Percentiles rank a stretch among this genome's conserved stretches.
Conservation (phyloP, 2,888 invertebrate genomes). For the Trissolcus japonicus region DNA sequence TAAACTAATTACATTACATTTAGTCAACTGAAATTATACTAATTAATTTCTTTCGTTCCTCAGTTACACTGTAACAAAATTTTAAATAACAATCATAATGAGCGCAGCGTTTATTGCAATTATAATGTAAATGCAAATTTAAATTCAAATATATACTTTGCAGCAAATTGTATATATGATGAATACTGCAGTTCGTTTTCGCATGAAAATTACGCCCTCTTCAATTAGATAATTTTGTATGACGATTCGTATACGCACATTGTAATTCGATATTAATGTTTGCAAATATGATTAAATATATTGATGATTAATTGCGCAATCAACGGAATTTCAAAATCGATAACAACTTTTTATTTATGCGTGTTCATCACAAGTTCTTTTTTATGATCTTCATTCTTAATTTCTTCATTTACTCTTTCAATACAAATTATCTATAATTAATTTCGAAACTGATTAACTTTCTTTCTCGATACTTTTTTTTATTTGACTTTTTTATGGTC, state of each 20-base stretch:
- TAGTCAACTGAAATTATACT: slow-evolving; percentile 54
- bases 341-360: background rate
- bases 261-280: slow-evolving; percentile 20
- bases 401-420: background rate
- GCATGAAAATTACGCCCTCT: slow-evolving; percentile 32
- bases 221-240: slow-evolving; percentile 46
- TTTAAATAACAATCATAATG: slow-evolving; percentile 55
- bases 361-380: background rate
- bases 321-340: background rate
- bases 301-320: slow-evolving; percentile 7
- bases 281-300: slow-evolving; percentile 13
- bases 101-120: slow-evolving; percentile 41
- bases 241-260: slow-evolving; percentile 15
- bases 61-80: slow-evolving; percentile 38
- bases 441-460: background rate
- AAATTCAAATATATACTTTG: slow-evolving; percentile 53
- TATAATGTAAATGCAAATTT: slow-evolving; percentile 49
- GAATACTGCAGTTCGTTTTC: slow-evolving; percentile 41
- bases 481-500: background rate
- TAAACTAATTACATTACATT: slow-evolving; percentile 54
- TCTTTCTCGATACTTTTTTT: background rate
- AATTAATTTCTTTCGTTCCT: slow-evolving; percentile 50
- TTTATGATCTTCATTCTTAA: background rate
- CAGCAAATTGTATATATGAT: slow-evolving; percentile 16
- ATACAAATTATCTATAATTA: background rate